Evolutionary conservation across 2,888 invertebrate genomes (phyloP), one percentile per base, ranked within the genome.

Genomic region (Neria commutata): DNA sequence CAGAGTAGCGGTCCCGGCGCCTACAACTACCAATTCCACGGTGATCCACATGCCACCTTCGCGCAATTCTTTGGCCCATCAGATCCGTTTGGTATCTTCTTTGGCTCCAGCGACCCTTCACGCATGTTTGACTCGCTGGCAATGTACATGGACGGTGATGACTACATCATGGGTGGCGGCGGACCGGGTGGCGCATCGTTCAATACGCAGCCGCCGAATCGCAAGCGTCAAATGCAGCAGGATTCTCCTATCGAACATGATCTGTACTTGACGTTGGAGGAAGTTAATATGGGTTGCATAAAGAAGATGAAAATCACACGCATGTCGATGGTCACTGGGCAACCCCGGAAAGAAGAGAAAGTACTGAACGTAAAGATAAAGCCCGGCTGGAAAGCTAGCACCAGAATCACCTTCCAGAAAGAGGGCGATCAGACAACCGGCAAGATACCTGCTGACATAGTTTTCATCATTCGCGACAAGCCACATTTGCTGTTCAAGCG

Each of bases 281-380:
- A 99, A 74, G 93, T 98, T 58, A 88, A 91, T 42, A 90, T 88
- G 58, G 98, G 99, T 8, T 95, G 95, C 76, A 92, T 92, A 0
- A 99, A 98, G 83, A 98, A 98, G 81, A 98, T 99, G 95, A 99
- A 98, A 82, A 99, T 99, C 65, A 97, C 96, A 1, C 88, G 97
- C 55, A 89, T 95, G 76, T 93, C 94, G 1, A 84, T 92, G 48
- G 90, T 91, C 64, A 85, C 91, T 0, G 94, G 95, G 14, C 87
- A 89, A 0, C 86, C 90, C 0, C 89, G 89, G 71, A 92, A 91
- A 72, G 97, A 98, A 80, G 97, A 98, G 76, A 98, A 98, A 83
- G 94, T 98, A 14, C 82, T 95, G 33, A 95, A 95, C 16, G 95
- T 98, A 64, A 94, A 94, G 66, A 92, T 98, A 0, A 98, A 97